Percentiles rank a stretch among this genome's conserved stretches.
Evolutionary conservation across 2,888 invertebrate species (phyloP).

Genomic region (Chalcis sispes): DNA sequence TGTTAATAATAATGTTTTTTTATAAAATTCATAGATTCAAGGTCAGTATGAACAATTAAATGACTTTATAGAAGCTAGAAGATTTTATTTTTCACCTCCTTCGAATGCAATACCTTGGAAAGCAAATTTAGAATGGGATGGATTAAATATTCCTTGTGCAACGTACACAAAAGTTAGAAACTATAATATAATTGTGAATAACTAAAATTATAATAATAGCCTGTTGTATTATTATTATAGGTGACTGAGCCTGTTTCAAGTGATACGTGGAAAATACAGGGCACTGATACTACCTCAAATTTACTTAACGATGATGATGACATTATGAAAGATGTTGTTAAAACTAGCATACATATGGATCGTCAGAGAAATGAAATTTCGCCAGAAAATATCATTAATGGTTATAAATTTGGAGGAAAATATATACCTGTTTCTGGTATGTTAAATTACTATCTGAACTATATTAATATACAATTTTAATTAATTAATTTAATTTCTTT

Average conservation of each 20-base stretch:
- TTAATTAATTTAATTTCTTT: constrained; percentile 22
- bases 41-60: constrained; percentile 59
- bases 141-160: constrained; percentile 59
- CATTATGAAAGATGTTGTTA: constrained; percentile 23
- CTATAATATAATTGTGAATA: not conserved
- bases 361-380: constrained; percentile 42
- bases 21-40: constrained; percentile 55
- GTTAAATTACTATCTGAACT: not conserved
- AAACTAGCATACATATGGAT: constrained; percentile 21
- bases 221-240: constrained; percentile 17
- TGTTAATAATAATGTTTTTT: constrained; percentile 8
- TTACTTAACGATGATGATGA: not conserved
- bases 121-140: constrained; percentile 58
- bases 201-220: not conserved
- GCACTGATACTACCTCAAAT: not conserved
- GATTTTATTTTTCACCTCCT: constrained; percentile 56
- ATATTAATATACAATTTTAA: constrained; percentile 4
- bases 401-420: constrained; percentile 62
- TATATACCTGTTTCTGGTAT: constrained; percentile 61
- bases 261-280: constrained; percentile 47
- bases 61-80: constrained; percentile 55
- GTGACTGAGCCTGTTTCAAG: constrained; percentile 2
- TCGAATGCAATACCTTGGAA: constrained; percentile 52
- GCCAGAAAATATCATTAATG: constrained; percentile 56
- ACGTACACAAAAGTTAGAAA: constrained; percentile 61